Conservation (phyloP, 1,140 invertebrate species). For the Drosophila teissieri region DNA sequence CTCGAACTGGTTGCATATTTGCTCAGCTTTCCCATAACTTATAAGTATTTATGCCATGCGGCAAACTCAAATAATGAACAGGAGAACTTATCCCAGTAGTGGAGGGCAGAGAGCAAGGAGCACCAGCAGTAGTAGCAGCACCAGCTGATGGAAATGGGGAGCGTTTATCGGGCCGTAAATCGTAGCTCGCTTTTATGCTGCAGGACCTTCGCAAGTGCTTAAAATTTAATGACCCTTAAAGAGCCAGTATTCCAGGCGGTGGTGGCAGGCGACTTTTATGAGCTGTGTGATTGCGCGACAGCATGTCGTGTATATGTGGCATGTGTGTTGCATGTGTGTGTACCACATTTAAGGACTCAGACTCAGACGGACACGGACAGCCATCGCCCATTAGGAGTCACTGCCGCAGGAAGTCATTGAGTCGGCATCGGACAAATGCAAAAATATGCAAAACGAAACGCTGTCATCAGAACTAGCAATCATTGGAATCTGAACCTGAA, state of each 20-base stretch:
- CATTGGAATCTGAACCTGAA: constrained; percentile 46
- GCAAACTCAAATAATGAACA: constrained; percentile 55
- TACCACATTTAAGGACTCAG: constrained; percentile 30
- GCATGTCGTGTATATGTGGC: constrained; percentile 33
- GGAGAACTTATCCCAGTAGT: constrained; percentile 22
- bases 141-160: constrained; percentile 66
- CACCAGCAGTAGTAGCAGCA: constrained; percentile 21
- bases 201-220: constrained; percentile 67
- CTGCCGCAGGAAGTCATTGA: constrained; percentile 60
- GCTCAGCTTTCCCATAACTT: constrained; percentile 56
- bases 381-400: constrained; percentile 7
- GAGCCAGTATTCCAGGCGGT: constrained; percentile 32
- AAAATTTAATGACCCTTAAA: constrained; percentile 79
- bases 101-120: constrained; percentile 2
- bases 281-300: constrained; percentile 74
- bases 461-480: constrained; percentile 76
- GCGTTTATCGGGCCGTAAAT: constrained; percentile 78
- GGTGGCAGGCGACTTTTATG: constrained; percentile 71
- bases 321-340: constrained; percentile 10
- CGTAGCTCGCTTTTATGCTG: constrained; percentile 59
- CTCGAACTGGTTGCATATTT: constrained; percentile 70
- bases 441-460: constrained; percentile 77
- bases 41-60: constrained; percentile 61
- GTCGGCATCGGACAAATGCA: constrained; percentile 65
- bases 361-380: neutral